These are phyloP conservation scores for Thera obeliscata DNA, from an alignment of 2,888 invertebrate species.

Conservation along the genomic window DNA sequence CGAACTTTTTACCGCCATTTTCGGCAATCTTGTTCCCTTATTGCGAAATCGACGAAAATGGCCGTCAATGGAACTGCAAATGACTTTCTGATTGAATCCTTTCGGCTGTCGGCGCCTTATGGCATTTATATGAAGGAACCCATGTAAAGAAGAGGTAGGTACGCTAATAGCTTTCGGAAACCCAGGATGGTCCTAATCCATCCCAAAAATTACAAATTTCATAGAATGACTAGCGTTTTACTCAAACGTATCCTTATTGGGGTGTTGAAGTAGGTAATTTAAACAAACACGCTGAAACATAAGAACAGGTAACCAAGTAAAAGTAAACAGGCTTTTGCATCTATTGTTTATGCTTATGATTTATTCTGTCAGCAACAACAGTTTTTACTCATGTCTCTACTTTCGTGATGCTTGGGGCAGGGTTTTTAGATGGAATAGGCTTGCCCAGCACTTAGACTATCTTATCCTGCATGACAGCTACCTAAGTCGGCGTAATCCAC, in stretches of 20 bases:
- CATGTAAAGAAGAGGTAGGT: constrained; percentile 41
- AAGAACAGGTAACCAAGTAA: too few relatives aligned
- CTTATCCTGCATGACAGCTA: too few relatives aligned
- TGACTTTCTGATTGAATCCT: constrained; percentile 59
- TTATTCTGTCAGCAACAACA: too few relatives aligned
- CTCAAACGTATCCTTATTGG: constrained; percentile 34
- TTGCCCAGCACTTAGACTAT: too few relatives aligned
- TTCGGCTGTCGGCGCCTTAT: constrained; percentile 38
- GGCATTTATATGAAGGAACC: constrained; percentile 50
- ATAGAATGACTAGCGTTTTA: constrained; percentile 41
- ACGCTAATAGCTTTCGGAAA: constrained; percentile 48
- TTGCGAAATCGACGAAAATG: constrained; percentile 38
- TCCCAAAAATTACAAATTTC: constrained; percentile 43
- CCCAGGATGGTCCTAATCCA: constrained; percentile 44
- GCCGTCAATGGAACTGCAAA: constrained; percentile 45
- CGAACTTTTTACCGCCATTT: constrained; percentile 40
- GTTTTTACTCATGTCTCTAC: too few relatives aligned
- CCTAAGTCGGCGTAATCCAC: too few relatives aligned
- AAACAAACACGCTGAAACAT: constrained; percentile 12
- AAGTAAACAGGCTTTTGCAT: too few relatives aligned
- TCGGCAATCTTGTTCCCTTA: constrained; percentile 43
- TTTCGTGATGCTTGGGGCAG: too few relatives aligned
- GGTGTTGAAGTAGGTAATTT: constrained; percentile 24
- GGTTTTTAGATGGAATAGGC: too few relatives aligned
- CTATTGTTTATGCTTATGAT: too few relatives aligned